Evolutionary conservation across 2,113 vertebrate genomes (phyloP), one percentile per base, ranked within the genome.

Genomic region (Cryptomyrus ogoouensis): DNA sequence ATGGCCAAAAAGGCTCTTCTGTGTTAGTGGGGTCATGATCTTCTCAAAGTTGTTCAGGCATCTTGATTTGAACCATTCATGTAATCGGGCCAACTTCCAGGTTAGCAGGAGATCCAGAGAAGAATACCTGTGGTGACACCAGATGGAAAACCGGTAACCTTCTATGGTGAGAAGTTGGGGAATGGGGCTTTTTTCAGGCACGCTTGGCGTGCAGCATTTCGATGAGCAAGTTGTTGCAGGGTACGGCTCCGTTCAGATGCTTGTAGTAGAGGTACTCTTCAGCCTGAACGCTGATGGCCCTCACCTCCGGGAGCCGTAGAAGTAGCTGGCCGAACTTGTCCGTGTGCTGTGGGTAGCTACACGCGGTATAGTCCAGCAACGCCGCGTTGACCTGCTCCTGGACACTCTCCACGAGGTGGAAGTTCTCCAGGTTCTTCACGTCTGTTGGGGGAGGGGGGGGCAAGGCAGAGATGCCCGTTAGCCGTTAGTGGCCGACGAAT

Each of bases 191-290:
- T 19, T 13, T 89, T 96, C 96, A 99, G 83, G 98, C 98, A 92
- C 98, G 96, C 93, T 99, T 99, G 77, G 99, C 99, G 85, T 99
- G 99, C 94, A 99, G 95, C 99, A 99, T 99, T 93, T 99, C 99
- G 53, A 99, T 99, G 93, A 99, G 98, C 90, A 99, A 97, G 95
- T 99, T 99, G 92, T 99, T 99, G 94, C 98, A 99, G 0, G 99
- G 99, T 90, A 99, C 98, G 24, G 99, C 98, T 44, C 98, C 99
- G 0, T 98, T 99, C 94, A 99, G 98, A 95, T 99, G 99, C 95
- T 99, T 99, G 95, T 98, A 98, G 92, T 99, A 99, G 91, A 99
- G 97, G 95, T 99, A 99, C 94, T 99, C 98, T 94, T 99, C 99
- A 0, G 99, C 99, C 95, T 99, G 98, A 96, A 98, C 95, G 92